Conservation (phyloP, 2,113 vertebrate species). For the Psilopogon haemacephalus region DNA sequence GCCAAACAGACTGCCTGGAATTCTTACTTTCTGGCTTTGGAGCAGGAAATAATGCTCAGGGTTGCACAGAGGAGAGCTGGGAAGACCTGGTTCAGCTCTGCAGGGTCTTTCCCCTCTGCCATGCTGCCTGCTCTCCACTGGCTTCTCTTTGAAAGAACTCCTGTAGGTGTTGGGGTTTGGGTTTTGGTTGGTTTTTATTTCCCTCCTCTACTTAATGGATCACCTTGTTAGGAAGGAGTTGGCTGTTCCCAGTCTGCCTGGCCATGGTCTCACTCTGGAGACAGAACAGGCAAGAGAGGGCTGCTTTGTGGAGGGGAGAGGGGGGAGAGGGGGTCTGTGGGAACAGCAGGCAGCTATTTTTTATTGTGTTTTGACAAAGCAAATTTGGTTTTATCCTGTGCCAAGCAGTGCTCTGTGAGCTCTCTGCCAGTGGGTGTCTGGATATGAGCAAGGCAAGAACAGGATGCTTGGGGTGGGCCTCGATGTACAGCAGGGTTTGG, state of each 20-base stretch:
- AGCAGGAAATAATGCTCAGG: not conserved
- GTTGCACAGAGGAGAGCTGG: not conserved
- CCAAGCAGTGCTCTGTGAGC: not conserved
- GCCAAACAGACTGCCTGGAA: conserved; percentile 39
- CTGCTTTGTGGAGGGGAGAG: not conserved
- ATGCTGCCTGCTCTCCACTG: not conserved
- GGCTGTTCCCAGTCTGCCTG: not conserved
- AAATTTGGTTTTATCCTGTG: not conserved
- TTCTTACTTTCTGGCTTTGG: conserved; percentile 1
- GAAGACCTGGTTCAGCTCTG: not conserved
- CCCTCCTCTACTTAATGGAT: not conserved
- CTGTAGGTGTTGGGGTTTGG: not conserved
- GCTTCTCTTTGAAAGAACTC: not conserved
- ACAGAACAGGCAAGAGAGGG: not conserved
- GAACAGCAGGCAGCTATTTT: conserved; percentile 15
- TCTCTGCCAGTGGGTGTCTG: not conserved
- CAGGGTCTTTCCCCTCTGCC: not conserved
- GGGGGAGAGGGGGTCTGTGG: conserved; percentile 1
- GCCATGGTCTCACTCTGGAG: not conserved
- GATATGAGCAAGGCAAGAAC: not conserved
- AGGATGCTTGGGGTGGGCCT: not conserved
- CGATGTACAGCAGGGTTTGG: not conserved
- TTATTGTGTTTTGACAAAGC: not conserved
- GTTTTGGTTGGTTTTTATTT: not conserved
- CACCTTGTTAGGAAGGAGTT: not conserved